These are phyloP conservation scores for Scaptomyza graminum DNA, from an alignment of 1,140 invertebrate genomes.

Conservation along the genomic window DNA sequence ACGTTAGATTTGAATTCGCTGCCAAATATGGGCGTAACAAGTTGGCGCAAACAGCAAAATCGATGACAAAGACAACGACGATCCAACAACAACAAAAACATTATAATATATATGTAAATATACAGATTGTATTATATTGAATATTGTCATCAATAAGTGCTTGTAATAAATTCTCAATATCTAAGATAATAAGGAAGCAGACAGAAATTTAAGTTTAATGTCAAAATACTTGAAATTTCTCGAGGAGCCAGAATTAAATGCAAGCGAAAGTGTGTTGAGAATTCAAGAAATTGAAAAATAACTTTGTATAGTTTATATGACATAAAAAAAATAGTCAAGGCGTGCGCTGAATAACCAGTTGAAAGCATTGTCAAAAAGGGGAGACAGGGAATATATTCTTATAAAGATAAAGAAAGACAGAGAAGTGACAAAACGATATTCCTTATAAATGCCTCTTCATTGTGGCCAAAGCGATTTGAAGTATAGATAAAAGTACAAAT, in stretches of 20 bases:
- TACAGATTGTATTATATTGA: conserved; percentile 19
- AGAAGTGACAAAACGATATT: not conserved
- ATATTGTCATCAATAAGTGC: conserved; percentile 23
- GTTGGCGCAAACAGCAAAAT: conserved; percentile 34
- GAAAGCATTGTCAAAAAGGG: conserved; percentile 5
- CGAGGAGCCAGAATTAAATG: conserved; percentile 12
- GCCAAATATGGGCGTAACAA: conserved; percentile 55
- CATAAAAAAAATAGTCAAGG: not conserved
- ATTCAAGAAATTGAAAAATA: conserved; percentile 6
- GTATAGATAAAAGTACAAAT: conserved; percentile 22
- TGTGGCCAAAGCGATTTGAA: conserved; percentile 24
- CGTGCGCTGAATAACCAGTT: conserved; percentile 37
- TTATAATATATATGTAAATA: conserved; percentile 38
- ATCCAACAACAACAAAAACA: conserved; percentile 5
- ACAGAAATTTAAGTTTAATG: conserved; percentile 5
- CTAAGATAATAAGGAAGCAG: conserved; percentile 11
- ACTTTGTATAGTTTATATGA: not conserved
- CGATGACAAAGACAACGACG: conserved; percentile 26
- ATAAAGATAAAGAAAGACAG: conserved; percentile 14
- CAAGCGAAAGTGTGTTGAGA: conserved; percentile 36
- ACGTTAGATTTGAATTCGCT: conserved; percentile 49
- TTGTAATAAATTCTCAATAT: not conserved
- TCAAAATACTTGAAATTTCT: conserved; percentile 14
- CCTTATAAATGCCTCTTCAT: conserved; percentile 35
- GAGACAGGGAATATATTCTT: too few relatives aligned